Conservation (phyloP, 30 jellyfish, hydroid and myxozoan genomes). For the Catostylus mosaicus region DNA sequence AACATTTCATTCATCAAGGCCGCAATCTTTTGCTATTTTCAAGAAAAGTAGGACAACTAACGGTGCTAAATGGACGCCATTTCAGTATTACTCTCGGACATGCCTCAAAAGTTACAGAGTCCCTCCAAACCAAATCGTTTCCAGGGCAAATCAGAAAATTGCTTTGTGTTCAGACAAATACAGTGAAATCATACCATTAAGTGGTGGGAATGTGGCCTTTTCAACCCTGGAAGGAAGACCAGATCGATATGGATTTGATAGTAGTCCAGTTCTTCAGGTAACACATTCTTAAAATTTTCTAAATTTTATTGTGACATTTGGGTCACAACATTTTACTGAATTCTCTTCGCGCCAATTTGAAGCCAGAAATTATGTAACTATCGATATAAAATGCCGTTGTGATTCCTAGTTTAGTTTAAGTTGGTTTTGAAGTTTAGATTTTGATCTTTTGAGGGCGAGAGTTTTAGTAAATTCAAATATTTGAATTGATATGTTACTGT, state of each 20-base stretch:
- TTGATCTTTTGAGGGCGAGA: background rate
- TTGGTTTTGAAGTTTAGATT: background rate
- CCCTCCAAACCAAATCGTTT: conserved; percentile 64
- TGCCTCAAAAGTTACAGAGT: conserved; percentile 83
- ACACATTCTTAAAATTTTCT: background rate
- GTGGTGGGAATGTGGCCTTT: conserved; percentile 97
- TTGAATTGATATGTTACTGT: too few relatives aligned
- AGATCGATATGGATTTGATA: conserved; percentile 85
- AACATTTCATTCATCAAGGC: conserved; percentile 90
- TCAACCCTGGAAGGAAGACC: conserved; percentile 96
- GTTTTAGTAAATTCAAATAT: background rate
- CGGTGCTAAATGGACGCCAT: conserved; percentile 90
- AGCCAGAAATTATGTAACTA: background rate
- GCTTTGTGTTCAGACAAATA: conserved; percentile 90
- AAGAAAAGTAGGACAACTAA: conserved; percentile 75
- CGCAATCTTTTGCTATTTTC: conserved; percentile 93
- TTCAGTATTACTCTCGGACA: conserved; percentile 86
- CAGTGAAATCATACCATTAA: conserved; percentile 91
- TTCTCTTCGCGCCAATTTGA: background rate
- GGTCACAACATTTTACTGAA: background rate
- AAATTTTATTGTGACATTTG: background rate
- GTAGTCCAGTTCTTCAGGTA: conserved; percentile 87
- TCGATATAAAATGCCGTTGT: background rate
- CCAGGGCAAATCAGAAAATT: conserved; percentile 80
- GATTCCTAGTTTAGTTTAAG: background rate